Evolutionary conservation across 2,888 invertebrate genomes (phyloP).

Genomic region (Lypha dubia): DNA sequence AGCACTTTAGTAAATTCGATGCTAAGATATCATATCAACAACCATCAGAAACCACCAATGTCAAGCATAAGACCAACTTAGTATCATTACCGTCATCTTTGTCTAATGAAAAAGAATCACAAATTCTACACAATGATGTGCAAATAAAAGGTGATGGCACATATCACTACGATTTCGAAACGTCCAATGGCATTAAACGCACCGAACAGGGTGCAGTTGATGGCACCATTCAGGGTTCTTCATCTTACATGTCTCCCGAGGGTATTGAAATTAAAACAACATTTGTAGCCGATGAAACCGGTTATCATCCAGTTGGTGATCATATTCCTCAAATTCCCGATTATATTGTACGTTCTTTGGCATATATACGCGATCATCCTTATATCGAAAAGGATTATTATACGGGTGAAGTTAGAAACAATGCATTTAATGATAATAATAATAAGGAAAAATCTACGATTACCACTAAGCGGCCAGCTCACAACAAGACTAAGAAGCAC

Average conservation of each 20-base stretch:
- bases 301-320: constrained; percentile 79
- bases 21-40: constrained; percentile 32
- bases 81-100: not conserved
- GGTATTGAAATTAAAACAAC: constrained; percentile 76
- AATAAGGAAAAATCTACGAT: constrained; percentile 14
- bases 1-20: constrained; percentile 14
- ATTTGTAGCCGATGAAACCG: constrained; percentile 79
- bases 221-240: constrained; percentile 76
- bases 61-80: constrained; percentile 17
- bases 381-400: constrained; percentile 77
- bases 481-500: constrained; percentile 24
- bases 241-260: constrained; percentile 79
- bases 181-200: constrained; percentile 78
- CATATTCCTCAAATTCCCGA: constrained; percentile 79
- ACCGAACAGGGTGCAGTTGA: constrained; percentile 76
- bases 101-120: constrained; percentile 74
- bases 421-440: constrained; percentile 55
- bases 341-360: constrained; percentile 77
- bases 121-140: constrained; percentile 75
- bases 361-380: constrained; percentile 79
- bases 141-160: constrained; percentile 76
- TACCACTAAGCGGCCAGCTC: constrained; percentile 15
- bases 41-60: constrained; percentile 33
- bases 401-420: constrained; percentile 76
- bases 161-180: constrained; percentile 78